A percentile compares a stretch with the other conserved stretches of the same genome.
phyloP scores from a whole-genome alignment of 2,113 vertebrate genomes.

The Lucifuga dentata region DNA sequence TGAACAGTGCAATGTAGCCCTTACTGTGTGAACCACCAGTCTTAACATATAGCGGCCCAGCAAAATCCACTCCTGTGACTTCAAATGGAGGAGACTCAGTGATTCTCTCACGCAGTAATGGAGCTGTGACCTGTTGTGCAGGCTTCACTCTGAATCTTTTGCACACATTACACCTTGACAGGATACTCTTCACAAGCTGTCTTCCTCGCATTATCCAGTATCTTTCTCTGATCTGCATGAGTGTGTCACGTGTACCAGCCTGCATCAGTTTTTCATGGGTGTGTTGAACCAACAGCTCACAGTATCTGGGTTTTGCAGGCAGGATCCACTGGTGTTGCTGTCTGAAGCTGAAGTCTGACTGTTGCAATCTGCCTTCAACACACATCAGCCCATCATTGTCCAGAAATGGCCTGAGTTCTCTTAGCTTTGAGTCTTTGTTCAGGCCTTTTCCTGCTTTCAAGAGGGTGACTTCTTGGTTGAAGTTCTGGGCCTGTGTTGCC shows the following conservation, averaged over 20 bases:
- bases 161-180: too few species aligned
- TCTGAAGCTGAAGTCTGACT: too few species aligned
- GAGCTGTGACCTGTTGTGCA: background rate
- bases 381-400: too few species aligned
- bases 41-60: background rate
- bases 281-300: background rate
- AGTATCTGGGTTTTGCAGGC: background rate
- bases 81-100: conserved; percentile 8
- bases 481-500: conserved; percentile 12
- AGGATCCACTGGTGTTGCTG: background rate
- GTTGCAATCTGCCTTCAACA: too few species aligned
- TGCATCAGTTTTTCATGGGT: background rate
- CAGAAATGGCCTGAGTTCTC: too few species aligned
- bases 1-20: conserved; percentile 8
- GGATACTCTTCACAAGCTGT: background rate
- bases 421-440: too few species aligned
- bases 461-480: conserved; percentile 14
- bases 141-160: background rate
- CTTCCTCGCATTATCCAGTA: background rate
- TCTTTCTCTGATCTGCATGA: background rate
- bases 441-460: too few species aligned
- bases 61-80: conserved; percentile 6
- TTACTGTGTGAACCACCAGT: background rate
- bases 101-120: background rate
- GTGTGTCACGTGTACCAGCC: background rate